Evolutionary conservation across 2,797 vertebrate genomes (phyloP), one percentile per base, ranked within the genome.

Genomic region (Sebastes trivittatus): DNA sequence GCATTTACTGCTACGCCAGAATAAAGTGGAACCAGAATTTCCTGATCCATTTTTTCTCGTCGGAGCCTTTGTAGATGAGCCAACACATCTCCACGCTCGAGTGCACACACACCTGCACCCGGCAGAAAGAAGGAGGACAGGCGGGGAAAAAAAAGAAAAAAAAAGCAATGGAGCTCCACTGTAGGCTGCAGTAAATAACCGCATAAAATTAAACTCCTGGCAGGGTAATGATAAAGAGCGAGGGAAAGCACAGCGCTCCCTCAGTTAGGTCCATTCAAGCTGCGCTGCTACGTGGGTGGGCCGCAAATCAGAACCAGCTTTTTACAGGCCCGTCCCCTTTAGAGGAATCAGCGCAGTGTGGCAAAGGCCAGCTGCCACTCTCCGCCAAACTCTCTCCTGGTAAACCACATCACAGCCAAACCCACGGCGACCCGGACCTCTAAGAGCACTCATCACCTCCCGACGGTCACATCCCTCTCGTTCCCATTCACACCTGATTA

Each of bases 1-100:
- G 65, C 67, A 65, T 88, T 87, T 92, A 86, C 79, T 82, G 78
- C 78, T 63, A 69, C 62, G 82, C 16, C 77, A 89, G 38, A 27
- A 82, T 78, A 87, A 89, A 90, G 83, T 81, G 76, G 83, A 93
- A 95, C 90, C 92, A 93, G 91, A 94, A 94, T 93, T 94, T 92
- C 92, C 89, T 92, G 91, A 94, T 94, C 83, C 87, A 91, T 93
- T 95, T 93, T 58, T 55, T 90, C 90, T 87, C 78, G 87, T 80
- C 52, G 11, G 75, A 66, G 88, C 88, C 89, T 96, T 94, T 94
- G 93, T 92, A 93, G 93, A 82, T 83, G 54, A 83, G 93, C 93
- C 91, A 94, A 86, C 70, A 88, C 81, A 86, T 82, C 81, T 83
- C 83, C 86, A 78, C 32, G 73, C 67, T 83, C 38, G 34, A 83